These are phyloP conservation scores for Centrocercus urophasianus DNA, from an alignment of 2,113 vertebrate species.

Conservation along the genomic window DNA sequence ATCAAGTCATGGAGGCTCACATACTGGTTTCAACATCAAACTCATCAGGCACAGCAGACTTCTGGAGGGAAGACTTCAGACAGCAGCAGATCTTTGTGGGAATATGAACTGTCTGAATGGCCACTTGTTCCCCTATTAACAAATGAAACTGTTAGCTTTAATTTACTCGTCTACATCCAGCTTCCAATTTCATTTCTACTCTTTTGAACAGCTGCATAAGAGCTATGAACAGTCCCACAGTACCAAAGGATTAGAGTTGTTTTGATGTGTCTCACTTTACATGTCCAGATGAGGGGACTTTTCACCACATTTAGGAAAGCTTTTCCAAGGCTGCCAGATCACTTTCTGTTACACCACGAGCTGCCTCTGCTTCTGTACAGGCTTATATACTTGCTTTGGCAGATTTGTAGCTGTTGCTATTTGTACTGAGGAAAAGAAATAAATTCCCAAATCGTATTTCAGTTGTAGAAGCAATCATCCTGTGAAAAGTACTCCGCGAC, in stretches of 20 bases:
- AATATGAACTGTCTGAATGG: neutral
- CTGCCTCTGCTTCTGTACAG: neutral
- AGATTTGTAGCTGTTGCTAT: neutral
- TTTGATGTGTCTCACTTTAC: neutral
- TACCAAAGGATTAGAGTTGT: neutral
- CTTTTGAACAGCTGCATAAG: fast-evolving
- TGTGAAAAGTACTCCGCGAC: conserved; percentile 9
- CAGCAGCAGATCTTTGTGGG: neutral
- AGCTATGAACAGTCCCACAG: neutral
- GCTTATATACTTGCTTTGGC: neutral
- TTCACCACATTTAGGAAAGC: neutral
- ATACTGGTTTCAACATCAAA: neutral
- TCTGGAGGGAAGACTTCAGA: neutral
- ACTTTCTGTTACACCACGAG: neutral
- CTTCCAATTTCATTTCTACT: neutral
- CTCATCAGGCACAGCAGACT: neutral
- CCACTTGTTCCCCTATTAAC: neutral
- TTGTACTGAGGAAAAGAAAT: conserved; percentile 18
- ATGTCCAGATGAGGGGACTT: neutral
- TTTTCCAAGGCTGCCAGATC: neutral
- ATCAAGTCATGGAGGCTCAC: neutral
- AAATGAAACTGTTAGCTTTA: neutral
- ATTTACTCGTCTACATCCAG: neutral
- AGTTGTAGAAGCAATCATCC: conserved; percentile 14
- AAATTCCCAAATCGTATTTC: neutral